Base-by-base conservation (phyloP, 2,888 invertebrate species). In the Pseudococcus viburni region DNA sequence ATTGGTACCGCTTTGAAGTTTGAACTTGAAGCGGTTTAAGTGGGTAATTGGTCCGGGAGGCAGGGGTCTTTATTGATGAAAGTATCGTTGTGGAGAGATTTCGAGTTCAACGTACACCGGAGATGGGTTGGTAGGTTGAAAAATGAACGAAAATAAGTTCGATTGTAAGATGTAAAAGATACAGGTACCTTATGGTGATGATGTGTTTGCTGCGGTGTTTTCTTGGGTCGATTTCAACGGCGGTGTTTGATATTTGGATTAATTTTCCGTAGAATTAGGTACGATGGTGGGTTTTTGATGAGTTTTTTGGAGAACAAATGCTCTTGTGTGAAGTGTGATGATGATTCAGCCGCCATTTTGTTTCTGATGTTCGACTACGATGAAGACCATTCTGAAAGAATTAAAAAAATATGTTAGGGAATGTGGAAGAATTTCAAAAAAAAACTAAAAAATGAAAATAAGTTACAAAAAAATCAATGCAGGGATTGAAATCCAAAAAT, bases 1-100 rank as follows among this genome's bases (percentile, higher is more conserved):
- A 73, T 73, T 73, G 73, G 26, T 73, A 73, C 33, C 73, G 73
- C 19, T n/a, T 59, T 59, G 55, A 22, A 8, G 64, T 19, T 64
- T 19, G 22, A 64, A 64, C 22, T 73, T 73, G 73, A 73, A 73
- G 73, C 33, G 73, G 8, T 22, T 73, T 73, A 33, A 33, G 17
- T 33, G 73, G 26, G 17, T 73, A 26, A 73, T 73, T 73, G 73
- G 73, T 73, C 17, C 73, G 17, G 26, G 42, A 33, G 33, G 33
- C 6, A 33, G 17, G 73, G 19, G 64, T 0, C 0, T 64, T 64
- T 64, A 64, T 64, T 64, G 64, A 64, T 64, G 22, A 64, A 64
- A 22, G 19, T 64, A 64, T 51, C 48, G 48, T 51, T 51, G 5
- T 42, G 42, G 6, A 51, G 11, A 51, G 48, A 12, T 8, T 51